A percentile compares a stretch with the other conserved stretches of the same genome.
Conservation (phyloP, 2,113 vertebrate genomes). For the human (Homo sapiens) region DNA sequence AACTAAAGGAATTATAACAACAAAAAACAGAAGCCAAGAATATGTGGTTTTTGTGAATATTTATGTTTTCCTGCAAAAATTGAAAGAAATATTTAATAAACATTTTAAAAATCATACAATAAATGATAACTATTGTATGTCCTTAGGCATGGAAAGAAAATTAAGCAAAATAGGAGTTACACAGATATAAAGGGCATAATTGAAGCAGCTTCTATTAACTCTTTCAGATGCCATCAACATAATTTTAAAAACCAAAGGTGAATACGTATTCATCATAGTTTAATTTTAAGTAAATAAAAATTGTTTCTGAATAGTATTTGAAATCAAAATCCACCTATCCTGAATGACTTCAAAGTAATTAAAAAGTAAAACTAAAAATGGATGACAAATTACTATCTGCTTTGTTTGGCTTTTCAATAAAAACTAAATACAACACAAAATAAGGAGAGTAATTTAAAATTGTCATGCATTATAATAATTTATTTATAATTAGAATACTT, state of each 20-base stretch:
- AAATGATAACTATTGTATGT: conserved; percentile 41
- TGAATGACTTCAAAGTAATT: conserved; percentile 38
- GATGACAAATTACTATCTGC: conserved; percentile 18
- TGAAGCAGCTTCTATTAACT: neutral
- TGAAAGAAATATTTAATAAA: conserved; percentile 54
- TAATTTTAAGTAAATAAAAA: conserved; percentile 48
- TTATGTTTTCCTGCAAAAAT: conserved; percentile 36
- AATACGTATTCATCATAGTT: conserved; percentile 25
- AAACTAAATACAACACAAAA: conserved; percentile 53
- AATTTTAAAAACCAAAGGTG: conserved; percentile 15
- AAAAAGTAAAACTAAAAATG: conserved; percentile 52
- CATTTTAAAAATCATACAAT: neutral
- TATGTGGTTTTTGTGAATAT: conserved; percentile 26
- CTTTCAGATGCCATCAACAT: neutral
- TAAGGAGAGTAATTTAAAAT: conserved; percentile 60
- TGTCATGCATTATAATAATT: conserved; percentile 64
- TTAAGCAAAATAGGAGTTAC: conserved; percentile 37
- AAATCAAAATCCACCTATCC: conserved; percentile 5
- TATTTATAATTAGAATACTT: conserved; percentile 69
- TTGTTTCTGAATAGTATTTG: conserved; percentile 29
- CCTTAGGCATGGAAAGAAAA: conserved; percentile 16
- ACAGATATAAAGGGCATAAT: neutral
- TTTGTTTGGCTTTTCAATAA: conserved; percentile 62
- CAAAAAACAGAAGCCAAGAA: conserved; percentile 20
- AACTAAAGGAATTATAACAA: conserved; percentile 12